Evolutionary conservation across 2,888 invertebrate species (phyloP), one percentile per base, ranked within the genome.

Genomic region (Drosophila mulleri): DNA sequence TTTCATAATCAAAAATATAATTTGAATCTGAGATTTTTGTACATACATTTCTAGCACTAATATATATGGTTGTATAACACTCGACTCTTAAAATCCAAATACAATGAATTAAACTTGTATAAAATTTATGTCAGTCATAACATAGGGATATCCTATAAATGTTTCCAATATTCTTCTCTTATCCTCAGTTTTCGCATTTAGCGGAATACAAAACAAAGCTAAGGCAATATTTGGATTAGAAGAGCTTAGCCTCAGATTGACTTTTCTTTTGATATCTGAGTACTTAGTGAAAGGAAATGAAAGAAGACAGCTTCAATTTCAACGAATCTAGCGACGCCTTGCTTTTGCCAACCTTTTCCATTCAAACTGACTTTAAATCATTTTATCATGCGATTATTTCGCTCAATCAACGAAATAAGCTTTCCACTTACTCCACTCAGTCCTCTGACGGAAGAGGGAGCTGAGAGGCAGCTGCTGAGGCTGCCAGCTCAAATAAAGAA

Each of bases 401-500:
- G 35, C 32, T 18, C 42, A 63, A 67, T 56, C 9, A 41, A 39
- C 23, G 47, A 52, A 70, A 58, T 42, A 41, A 26, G 39, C 39
- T 42, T 62, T 42, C 45, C 58, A 66, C 35, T 56, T 50, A 42
- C 48, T 47, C 52, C 67, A 72, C 59, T 65, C 60, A 60, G 63
- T 71, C 39, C 61, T 11, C 44, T 50, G 58, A 60, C 37, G 47
- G 47, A 8, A 29, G 29, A 8, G 29, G 8, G 29, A 32, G 56
- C 4, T 60, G 45, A 67, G 53, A 18, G 65, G 52, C 41, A 39
- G 53, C 64, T 48, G 37, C 48, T 29, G 54, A 48, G 56, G 52
- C 42, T 44, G 39, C 23, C 54, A 76, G 70, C 64, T 56, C 53
- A 64, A 74, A 58, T 71, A 61, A 63, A 70, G 64, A 74, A 78